These are phyloP conservation scores for Mellivora capensis DNA, from an alignment of 2,113 vertebrate genomes.

Conservation along the genomic window DNA sequence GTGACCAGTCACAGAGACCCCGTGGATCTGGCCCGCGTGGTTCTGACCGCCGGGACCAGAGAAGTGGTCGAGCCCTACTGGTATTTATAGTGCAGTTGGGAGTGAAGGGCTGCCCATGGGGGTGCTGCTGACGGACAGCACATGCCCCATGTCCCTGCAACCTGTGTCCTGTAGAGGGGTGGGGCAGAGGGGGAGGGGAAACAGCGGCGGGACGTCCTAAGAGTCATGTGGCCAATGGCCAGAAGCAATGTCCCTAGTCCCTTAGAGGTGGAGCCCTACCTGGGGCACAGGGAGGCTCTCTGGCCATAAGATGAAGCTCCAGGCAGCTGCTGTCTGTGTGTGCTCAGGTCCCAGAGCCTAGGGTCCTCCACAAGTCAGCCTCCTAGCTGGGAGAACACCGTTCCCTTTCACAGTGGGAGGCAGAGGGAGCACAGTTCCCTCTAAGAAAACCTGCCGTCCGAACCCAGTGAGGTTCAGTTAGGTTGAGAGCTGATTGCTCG, in stretches of 20 bases:
- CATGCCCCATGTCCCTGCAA: neutral
- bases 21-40: neutral
- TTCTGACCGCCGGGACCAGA: neutral
- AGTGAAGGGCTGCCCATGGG: fast-evolving
- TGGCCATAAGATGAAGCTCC: fast-evolving
- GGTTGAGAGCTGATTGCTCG: neutral
- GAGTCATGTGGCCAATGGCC: too few relatives aligned
- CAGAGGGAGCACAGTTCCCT: neutral
- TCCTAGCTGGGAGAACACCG: neutral
- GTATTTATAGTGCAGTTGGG: fast-evolving
- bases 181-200: neutral
- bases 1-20: neutral
- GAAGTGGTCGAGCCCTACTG: fast-evolving
- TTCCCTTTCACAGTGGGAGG: neutral
- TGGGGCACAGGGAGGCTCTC: neutral
- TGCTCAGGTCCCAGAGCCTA: neutral
- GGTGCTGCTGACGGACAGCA: neutral
- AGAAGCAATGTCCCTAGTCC: too few relatives aligned
- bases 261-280: neutral
- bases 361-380: neutral
- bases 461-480: neutral
- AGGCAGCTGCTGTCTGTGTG: fast-evolving
- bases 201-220: neutral
- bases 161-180: too few relatives aligned
- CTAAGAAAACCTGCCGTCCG: neutral